These are phyloP conservation scores for Halichoeres trimaculatus DNA, from an alignment of 2,113 vertebrate genomes.

Conservation along the genomic window DNA sequence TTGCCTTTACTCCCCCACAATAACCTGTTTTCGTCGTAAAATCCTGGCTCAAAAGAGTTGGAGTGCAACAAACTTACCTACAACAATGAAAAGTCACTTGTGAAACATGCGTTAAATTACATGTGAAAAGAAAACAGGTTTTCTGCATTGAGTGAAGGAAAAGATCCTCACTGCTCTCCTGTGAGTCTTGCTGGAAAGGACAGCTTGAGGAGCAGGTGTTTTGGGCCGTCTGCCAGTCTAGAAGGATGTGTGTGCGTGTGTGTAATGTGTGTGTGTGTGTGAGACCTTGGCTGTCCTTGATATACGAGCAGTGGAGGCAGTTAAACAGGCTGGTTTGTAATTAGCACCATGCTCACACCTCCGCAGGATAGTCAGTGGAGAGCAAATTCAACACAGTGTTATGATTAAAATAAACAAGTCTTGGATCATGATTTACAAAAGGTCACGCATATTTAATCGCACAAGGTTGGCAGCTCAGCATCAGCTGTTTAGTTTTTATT, in stretches of 20 bases:
- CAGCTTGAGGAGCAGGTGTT: conserved; percentile 78
- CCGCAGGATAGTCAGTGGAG: not conserved
- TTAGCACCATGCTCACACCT: conserved; percentile 37
- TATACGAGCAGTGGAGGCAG: conserved; percentile 55
- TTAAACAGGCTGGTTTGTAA: conserved; percentile 42
- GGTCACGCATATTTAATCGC: no score
- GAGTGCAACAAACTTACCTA: not conserved
- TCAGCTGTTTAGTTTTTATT: not conserved
- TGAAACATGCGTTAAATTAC: not conserved
- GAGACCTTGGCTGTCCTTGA: conserved; percentile 34
- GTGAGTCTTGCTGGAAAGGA: conserved; percentile 21
- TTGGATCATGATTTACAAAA: not conserved
- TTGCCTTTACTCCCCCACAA: conserved; percentile 1
- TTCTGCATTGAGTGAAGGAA: not conserved
- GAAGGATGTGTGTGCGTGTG: not conserved
- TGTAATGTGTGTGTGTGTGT: not conserved
- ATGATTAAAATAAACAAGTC: not conserved
- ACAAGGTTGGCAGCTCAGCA: no score
- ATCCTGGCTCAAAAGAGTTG: not conserved
- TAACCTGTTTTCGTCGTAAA: not conserved
- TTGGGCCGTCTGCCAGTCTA: conserved; percentile 53
- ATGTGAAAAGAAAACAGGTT: not conserved
- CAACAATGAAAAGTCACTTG: not conserved
- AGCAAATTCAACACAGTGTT: not conserved
- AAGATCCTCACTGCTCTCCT: not conserved